Evolutionary conservation across 2,113 vertebrate genomes (phyloP), one percentile per base, ranked within the genome.

Genomic region (Etheostoma spectabile): DNA sequence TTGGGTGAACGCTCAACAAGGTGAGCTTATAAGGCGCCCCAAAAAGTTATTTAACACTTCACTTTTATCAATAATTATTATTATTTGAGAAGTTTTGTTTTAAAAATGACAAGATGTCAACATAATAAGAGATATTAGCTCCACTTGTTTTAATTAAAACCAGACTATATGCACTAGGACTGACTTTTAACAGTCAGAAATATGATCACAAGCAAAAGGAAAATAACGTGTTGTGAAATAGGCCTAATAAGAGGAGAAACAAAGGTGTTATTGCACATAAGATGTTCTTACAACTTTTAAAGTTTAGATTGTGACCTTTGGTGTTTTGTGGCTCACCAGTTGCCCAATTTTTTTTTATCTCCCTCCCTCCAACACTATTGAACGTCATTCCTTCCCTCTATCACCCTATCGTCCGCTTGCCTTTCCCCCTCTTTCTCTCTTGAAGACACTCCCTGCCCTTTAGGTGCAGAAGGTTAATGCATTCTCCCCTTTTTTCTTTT

Each of bases 381-480:
- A 88, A 77, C 57, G 46, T 10, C 61, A 76, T 80, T 72, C 65
- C 30, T 42, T 3, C 68, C 63, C 35, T 72, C 64, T 18, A 33
- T 77, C 56, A 7, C 45, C 13, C 55, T 15, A 8, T 69, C 45
- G 6, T 4, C 45, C 51, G 46, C 55, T 35, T 6, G 8, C 33
- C 11, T 56, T 35, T 14, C 24, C 22, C 57, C 27, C 51, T 53
- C 51, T 15, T 8, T 67, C 63, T 60, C 61, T 65, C 68, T 52
- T 13, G 3, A 61, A 64, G 53, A 65, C 35, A 55, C 65, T 69
- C 10, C 0, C 52, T 84, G 69, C 52, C 74, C 73, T 86, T 70
- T 51, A 79, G 59, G 76, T 82, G 76, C 68, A 80, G 74, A 18
- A 75, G 86, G 88, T 89, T 91, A 93, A 93, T 88, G 79, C 65